Evolutionary conservation across 2,113 vertebrate species (phyloP).

Genomic region (Peromyscus californicus): DNA sequence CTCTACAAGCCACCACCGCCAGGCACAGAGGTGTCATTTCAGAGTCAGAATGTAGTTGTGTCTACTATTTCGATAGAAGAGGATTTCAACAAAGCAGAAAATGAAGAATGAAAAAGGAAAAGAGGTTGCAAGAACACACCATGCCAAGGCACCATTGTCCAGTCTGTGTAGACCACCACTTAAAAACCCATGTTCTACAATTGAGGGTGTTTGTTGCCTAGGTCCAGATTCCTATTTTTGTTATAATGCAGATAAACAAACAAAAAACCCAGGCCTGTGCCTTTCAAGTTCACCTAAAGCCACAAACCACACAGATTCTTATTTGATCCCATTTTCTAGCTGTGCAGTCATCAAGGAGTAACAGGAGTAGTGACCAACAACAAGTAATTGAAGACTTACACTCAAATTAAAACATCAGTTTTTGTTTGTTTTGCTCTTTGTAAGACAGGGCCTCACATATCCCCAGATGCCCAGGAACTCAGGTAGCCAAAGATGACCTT

Average conservation of each 20-base stretch:
- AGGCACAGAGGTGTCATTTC: constrained; percentile 6
- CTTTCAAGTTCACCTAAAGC: constrained; percentile 23
- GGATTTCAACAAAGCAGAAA: not conserved
- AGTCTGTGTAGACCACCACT: not conserved
- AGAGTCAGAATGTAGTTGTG: constrained; percentile 49
- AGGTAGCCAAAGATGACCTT: not conserved
- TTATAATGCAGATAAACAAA: not conserved
- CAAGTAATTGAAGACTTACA: not conserved
- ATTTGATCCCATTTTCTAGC: not conserved
- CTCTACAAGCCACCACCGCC: constrained; percentile 88
- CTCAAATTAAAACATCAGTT: not conserved
- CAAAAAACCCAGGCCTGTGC: not conserved
- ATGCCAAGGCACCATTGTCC: constrained; percentile 6
- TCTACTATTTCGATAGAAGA: constrained; percentile 59
- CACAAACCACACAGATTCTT: not conserved
- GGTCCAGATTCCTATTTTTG: constrained; percentile 22
- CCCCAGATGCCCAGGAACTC: not conserved
- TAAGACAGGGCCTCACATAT: not conserved
- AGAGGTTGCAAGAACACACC: not conserved
- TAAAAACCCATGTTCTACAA: constrained; percentile 13
- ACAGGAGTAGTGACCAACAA: not conserved
- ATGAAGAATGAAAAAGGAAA: constrained; percentile 32
- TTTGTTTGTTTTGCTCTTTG: not conserved
- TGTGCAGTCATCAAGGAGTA: not conserved
- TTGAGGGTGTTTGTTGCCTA: constrained; percentile 39